Conservation (phyloP, 2,888 invertebrate genomes). For the Rhogogaster chlorosoma region DNA sequence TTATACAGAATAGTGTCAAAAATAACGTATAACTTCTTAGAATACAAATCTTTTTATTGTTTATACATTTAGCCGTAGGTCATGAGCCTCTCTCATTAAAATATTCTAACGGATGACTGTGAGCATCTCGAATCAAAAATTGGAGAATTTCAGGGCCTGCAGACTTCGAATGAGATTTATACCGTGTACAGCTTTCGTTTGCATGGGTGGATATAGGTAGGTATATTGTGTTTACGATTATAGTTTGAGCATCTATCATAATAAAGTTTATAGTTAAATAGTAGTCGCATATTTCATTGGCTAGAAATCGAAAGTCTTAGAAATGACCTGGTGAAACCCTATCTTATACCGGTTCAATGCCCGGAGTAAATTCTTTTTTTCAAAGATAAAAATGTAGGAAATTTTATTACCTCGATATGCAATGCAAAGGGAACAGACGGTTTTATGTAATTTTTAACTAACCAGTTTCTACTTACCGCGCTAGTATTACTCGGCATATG, state of each 20-base stretch:
- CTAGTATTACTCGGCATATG: not conserved
- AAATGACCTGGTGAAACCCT: not conserved
- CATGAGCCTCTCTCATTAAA: not conserved
- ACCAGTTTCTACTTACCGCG: not conserved
- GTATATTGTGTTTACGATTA: not conserved
- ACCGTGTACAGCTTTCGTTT: not conserved
- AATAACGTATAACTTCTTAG: not conserved
- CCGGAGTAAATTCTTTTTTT: not conserved
- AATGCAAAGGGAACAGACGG: not conserved
- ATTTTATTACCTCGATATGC: not conserved
- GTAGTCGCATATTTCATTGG: constrained; percentile 11
- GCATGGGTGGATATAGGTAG: not conserved
- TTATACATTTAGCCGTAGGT: not conserved
- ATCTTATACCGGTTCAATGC: constrained; percentile 14
- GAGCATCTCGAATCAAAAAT: not conserved
- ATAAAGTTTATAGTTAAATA: not conserved
- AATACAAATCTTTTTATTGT: not conserved
- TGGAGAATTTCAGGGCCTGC: not conserved
- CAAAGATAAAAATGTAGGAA: not conserved
- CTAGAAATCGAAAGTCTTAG: constrained; percentile 27
- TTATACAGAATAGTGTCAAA: not conserved
- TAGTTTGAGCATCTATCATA: not conserved
- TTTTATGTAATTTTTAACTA: constrained; percentile 18
- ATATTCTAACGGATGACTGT: not conserved
- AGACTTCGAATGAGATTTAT: not conserved